Evolutionary conservation across 2,113 vertebrate genomes (phyloP), one percentile per base, ranked within the genome.

Genomic region (Hemicordylus capensis): DNA sequence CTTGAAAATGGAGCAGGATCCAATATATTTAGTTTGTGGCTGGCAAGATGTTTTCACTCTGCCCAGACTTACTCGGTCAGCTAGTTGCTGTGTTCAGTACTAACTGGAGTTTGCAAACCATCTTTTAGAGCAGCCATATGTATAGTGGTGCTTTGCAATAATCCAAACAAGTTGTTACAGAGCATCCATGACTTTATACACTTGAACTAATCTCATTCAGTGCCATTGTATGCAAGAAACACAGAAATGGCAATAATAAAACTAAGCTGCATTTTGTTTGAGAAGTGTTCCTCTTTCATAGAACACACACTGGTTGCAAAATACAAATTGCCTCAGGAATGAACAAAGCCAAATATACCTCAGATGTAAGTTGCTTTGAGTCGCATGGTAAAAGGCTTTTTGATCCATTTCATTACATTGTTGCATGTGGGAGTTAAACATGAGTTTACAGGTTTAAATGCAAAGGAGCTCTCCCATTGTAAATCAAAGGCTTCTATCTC

Each of bases 401-500:
- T 15, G 76, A 89, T 89, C 81, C 31, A 10, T 22, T 91, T 87
- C 54, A 83, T 90, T 85, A 90, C 74, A 77, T 54, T 59, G 7
- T 6, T 85, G 4, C 37, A 26, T 31, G 19, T 85, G 48, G 66
- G 69, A 90, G 51, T 81, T 90, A 85, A 88, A 92, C 91, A 86
- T 64, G n/a, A 80, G 64, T 91, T 90, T 81, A 3, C 12, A 84
- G 51, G 59, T 93, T 93, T 90, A 85, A 80, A 56, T 88, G 88
- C 90, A 84, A 94, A 88, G 87, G 87, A 91, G 88, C 15, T 26
- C 48, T 75, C 79, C 22, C 76, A 39, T 78, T 70, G 81, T 56
- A 90, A 93, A 94, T 90, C 85, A 84, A 76, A 88, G 92, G 91
- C 83, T 70, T 80, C 37, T 74, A 19, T 92, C 80, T 92, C 85